Percentiles rank a stretch among this genome's conserved stretches.
These are phyloP conservation scores for Hemibagrus guttatus DNA, from an alignment of 2,797 vertebrate species.

Conservation along the genomic window DNA sequence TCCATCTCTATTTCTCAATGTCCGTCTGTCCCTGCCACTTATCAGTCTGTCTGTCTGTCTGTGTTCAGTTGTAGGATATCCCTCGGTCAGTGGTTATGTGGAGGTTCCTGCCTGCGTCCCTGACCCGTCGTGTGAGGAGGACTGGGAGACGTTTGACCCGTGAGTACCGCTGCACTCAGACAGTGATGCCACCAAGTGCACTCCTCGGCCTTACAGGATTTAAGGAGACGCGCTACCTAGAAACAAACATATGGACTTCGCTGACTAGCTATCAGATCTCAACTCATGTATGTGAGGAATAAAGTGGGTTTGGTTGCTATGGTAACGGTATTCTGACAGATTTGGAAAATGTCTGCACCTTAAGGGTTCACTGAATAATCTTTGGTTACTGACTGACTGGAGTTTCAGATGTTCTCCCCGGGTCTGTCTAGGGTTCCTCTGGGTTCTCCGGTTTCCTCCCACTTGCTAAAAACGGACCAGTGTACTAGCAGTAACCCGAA, in stretches of 20 bases:
- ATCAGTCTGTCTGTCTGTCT: background rate
- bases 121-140: slow-evolving; percentile 92
- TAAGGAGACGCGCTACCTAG: no score
- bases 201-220: no score
- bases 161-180: slow-evolving; percentile 80
- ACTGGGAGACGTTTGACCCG: slow-evolving; percentile 99
- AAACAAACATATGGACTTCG: background rate
- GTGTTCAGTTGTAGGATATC: slow-evolving; percentile 82
- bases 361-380: no score
- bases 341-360: background rate
- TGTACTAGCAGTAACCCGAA: background rate
- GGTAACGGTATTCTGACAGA: background rate
- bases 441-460: background rate
- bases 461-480: background rate
- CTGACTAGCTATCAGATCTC: background rate
- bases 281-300: background rate
- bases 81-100: slow-evolving; percentile 79
- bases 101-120: slow-evolving; percentile 71
- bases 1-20: background rate
- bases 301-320: background rate
- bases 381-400: background rate
- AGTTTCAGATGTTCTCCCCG: background rate
- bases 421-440: background rate
- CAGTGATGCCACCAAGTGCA: background rate
- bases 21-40: background rate